Conservation (phyloP, 2,888 invertebrate species). For the Schizaphis graminum region DNA sequence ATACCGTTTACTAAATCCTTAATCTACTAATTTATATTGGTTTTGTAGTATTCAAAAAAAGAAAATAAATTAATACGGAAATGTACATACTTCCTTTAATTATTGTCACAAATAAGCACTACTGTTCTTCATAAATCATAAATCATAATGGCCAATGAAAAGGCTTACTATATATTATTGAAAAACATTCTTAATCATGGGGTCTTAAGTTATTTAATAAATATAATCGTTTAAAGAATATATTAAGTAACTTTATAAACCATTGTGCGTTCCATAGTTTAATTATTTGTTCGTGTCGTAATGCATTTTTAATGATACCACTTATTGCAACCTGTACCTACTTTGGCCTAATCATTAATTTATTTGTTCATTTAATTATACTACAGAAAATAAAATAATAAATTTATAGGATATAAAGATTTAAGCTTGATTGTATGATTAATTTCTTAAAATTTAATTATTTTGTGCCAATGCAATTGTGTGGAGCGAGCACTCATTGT, state of each 20-base stretch:
- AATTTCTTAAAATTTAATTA: neutral
- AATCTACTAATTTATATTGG: neutral
- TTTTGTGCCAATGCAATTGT: neutral
- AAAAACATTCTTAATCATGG: neutral
- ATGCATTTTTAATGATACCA: conserved; percentile 29
- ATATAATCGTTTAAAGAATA: neutral
- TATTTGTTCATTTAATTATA: conserved; percentile 11
- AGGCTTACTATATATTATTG: neutral
- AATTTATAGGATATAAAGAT: neutral
- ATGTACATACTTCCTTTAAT: neutral
- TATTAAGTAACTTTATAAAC: neutral
- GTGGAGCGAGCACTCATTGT: too few relatives aligned
- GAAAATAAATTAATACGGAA: neutral
- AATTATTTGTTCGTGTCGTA: neutral
- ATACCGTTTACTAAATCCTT: neutral
- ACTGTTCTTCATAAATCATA: neutral
- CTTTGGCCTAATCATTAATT: neutral
- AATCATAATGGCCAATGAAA: neutral
- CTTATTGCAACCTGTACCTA: neutral
- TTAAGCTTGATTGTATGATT: neutral
- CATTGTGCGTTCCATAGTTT: neutral
- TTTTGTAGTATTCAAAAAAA: neutral
- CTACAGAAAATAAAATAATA: neutral
- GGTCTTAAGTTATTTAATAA: conserved; percentile 20
- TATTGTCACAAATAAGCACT: neutral